Conservation (phyloP, 1,140 invertebrate species). For the Hyposmocoma kahamanoa region DNA sequence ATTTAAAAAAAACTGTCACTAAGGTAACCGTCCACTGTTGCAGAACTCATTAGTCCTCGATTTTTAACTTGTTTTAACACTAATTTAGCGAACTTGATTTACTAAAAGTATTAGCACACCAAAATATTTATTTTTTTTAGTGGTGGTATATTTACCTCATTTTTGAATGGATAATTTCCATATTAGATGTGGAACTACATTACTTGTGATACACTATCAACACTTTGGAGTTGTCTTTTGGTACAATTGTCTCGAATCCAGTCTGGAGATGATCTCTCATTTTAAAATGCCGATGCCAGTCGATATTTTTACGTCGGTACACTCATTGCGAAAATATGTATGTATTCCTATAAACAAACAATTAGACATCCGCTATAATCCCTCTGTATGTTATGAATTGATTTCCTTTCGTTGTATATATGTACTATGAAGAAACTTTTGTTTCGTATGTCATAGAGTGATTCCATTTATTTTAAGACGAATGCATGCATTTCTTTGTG, state of each 20-base stretch:
- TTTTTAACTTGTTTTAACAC: constrained; percentile 14
- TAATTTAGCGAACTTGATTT: constrained; percentile 46
- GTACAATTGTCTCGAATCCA: not conserved
- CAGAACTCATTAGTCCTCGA: not conserved
- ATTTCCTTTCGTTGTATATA: constrained; percentile 43
- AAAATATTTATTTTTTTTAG: constrained; percentile 61
- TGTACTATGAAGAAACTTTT: constrained; percentile 34
- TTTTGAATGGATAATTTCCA: constrained; percentile 11
- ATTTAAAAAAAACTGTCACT: too few species aligned
- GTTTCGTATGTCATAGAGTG: constrained; percentile 60
- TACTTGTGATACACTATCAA: constrained; percentile 31
- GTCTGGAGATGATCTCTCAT: constrained; percentile 18
- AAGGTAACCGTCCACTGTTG: not conserved
- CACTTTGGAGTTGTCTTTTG: not conserved
- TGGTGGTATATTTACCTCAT: constrained; percentile 36
- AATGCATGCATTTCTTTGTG: constrained; percentile 71
- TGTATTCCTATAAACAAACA: not conserved
- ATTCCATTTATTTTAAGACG: constrained; percentile 72
- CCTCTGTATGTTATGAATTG: not conserved
- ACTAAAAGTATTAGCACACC: constrained; percentile 61
- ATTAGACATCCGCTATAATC: not conserved
- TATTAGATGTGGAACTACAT: constrained; percentile 31
- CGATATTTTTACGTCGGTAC: too few species aligned
- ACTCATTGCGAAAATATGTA: too few species aligned
- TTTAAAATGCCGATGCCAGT: too few species aligned